Percentiles rank a stretch among this genome's conserved stretches.
Conservation (phyloP, 2,113 vertebrate genomes). For the Ariopsis seemanni region DNA sequence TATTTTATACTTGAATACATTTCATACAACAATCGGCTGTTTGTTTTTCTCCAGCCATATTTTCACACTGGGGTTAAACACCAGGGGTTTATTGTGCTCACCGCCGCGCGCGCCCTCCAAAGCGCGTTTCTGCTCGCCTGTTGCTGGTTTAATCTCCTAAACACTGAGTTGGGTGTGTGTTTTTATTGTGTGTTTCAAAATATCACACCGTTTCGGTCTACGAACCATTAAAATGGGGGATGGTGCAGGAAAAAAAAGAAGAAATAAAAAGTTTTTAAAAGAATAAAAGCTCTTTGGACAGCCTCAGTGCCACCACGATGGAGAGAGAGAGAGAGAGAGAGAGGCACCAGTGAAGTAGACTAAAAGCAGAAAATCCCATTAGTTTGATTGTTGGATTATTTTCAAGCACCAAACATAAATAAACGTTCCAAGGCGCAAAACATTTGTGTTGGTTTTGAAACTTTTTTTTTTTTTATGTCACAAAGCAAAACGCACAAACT, state of each 20-base stretch:
- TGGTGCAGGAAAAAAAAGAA: not conserved
- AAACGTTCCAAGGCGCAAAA: not conserved
- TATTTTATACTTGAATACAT: constrained; percentile 99
- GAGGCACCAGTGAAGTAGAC: constrained; percentile 67
- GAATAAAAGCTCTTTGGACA: constrained; percentile 35
- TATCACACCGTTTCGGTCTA: constrained; percentile 8
- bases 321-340: constrained; percentile 61
- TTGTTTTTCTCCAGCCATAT: constrained; percentile 96
- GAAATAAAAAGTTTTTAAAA: constrained; percentile 23
- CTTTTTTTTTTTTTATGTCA: not conserved
- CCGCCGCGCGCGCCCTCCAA: constrained; percentile 75
- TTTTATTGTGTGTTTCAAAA: constrained; percentile 40
- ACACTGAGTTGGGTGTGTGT: constrained; percentile 61
- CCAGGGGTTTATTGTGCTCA: constrained; percentile 85
- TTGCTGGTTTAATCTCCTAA: constrained; percentile 72
- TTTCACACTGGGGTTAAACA: constrained; percentile 96
- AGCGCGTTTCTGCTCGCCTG: constrained; percentile 65
- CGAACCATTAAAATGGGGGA: not conserved
- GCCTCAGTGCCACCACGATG: not conserved
- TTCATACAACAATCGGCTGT: constrained; percentile 99
- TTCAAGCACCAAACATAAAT: not conserved
- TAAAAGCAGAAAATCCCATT: constrained; percentile 78
- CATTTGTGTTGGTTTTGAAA: not conserved
- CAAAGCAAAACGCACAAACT: not conserved
- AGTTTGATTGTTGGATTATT: constrained; percentile 69